A percentile compares a stretch with the other conserved stretches of the same genome.
These are phyloP conservation scores for Myotis lucifugus DNA, from an alignment of 2,113 vertebrate species.

Conservation along the genomic window DNA sequence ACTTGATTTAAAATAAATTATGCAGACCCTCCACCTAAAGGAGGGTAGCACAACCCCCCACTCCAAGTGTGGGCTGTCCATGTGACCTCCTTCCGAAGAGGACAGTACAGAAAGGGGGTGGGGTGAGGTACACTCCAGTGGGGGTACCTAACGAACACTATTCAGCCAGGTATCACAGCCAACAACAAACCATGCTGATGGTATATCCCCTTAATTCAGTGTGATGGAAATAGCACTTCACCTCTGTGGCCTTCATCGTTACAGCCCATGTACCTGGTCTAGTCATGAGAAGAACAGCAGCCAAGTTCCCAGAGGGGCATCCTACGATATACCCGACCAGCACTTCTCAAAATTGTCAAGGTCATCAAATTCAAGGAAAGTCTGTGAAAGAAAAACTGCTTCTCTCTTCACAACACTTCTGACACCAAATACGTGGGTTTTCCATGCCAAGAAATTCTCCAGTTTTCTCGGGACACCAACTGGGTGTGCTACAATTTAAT, in stretches of 20 bases:
- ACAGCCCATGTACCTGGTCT: not conserved
- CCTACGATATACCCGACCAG: not conserved
- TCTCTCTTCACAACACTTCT: not conserved
- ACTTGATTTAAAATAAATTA: not conserved
- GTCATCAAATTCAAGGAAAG: not conserved
- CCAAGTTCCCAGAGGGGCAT: not conserved
- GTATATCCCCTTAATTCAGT: fast-evolving
- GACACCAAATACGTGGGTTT: not conserved
- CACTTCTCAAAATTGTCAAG: not conserved
- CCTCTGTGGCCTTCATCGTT: not conserved
- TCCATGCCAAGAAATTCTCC: not conserved
- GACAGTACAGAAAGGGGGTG: fast-evolving
- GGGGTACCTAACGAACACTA: not conserved
- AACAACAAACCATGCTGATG: too few species aligned
- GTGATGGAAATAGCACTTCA: not conserved
- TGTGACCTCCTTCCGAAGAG: not conserved
- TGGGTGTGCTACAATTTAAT: not conserved
- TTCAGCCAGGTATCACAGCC: not conserved
- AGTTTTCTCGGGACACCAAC: not conserved
- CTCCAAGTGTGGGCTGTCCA: fast-evolving
- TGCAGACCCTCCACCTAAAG: not conserved
- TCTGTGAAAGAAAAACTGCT: not conserved
- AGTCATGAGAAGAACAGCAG: not conserved
- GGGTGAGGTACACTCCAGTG: fast-evolving
- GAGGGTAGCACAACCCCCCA: not conserved